Evolutionary conservation across 2,113 vertebrate species (phyloP).

Genomic region (Alaudala cheleensis): DNA sequence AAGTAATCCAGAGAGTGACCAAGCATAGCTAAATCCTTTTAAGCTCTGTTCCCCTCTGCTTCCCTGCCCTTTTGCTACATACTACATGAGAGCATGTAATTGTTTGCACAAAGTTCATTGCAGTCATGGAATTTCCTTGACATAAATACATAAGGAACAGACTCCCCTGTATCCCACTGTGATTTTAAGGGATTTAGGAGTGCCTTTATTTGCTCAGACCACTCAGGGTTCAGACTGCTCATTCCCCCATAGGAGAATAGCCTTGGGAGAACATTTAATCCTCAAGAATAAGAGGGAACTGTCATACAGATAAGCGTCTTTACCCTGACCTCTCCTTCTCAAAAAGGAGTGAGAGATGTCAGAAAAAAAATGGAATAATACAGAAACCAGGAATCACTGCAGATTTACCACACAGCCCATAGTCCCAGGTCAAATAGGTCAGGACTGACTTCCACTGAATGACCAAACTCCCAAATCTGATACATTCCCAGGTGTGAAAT

Average conservation of each 20-base stretch:
- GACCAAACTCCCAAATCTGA: not conserved
- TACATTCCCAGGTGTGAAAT: not conserved
- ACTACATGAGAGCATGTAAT: not conserved
- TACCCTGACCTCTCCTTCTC: not conserved
- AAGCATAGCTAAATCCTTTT: not conserved
- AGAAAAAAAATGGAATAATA: not conserved
- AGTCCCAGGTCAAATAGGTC: not conserved
- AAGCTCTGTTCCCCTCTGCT: not conserved
- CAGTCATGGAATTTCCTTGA: not conserved
- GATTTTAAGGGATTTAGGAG: not conserved
- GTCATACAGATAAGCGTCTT: not conserved
- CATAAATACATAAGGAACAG: not conserved
- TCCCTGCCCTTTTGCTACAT: not conserved
- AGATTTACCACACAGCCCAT: not conserved
- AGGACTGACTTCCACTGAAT: not conserved
- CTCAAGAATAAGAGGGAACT: not conserved
- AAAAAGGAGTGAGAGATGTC: not conserved
- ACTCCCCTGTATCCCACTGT: rapidly evolving
- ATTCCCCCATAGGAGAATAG: rapidly evolving
- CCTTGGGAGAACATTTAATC: not conserved
- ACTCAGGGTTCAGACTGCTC: not conserved
- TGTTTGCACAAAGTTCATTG: not conserved
- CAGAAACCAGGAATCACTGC: not conserved
- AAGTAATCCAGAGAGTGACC: conserved; percentile 1
- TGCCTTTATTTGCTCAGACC: not conserved